Base-by-base conservation (phyloP, 2,113 vertebrate species). In the Peucedramus taeniatus region DNA sequence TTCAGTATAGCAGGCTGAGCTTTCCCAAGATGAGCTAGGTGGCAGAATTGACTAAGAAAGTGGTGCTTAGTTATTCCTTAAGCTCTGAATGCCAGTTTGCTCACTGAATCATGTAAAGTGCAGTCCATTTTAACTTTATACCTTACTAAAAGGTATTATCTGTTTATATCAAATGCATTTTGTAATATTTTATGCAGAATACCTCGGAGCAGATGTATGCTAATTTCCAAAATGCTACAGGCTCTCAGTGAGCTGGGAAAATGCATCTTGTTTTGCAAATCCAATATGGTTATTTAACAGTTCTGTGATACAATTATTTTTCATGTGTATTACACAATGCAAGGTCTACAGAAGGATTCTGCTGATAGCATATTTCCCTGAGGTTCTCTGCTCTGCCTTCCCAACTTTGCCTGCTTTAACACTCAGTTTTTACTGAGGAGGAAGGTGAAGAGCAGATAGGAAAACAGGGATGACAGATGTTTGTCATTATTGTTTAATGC, bases 21-120 rank as follows among this genome's bases (percentile, higher is more conserved):
- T 97, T 83, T 93, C 76, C 14, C 65, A 35, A 64, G 87, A 81
- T 68, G 82, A 94, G 81, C 90, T 93, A 87, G 86, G 74, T 95
- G 93, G 84, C 93, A 95, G 94, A 92, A 95, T 95, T 95, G 84
- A 95, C 93, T 95, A 95, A 96, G 71, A 15, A 89, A 93, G 93
- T 85, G 77, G 35, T 57, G 44, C 37, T 84, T 56, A 71, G 90
- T 64, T 93, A 94, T 85, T 89, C 90, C 17, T 21, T 61, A 47
- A 90, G 50, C 61, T 89, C 61, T 74, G 63, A 75, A 54, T 42
- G 68, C 81, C 49, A 39, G 63, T 72, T 94, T 78, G 70, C 80
- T 95, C 84, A 78, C 51, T 88, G 84, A 95, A 49, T 96, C 88
- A 64, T 65, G 54, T 37, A 42, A 92, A 94, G 68, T 70, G 76